Base-by-base conservation (phyloP, 2,888 invertebrate species). In the Fragum fragum region DNA sequence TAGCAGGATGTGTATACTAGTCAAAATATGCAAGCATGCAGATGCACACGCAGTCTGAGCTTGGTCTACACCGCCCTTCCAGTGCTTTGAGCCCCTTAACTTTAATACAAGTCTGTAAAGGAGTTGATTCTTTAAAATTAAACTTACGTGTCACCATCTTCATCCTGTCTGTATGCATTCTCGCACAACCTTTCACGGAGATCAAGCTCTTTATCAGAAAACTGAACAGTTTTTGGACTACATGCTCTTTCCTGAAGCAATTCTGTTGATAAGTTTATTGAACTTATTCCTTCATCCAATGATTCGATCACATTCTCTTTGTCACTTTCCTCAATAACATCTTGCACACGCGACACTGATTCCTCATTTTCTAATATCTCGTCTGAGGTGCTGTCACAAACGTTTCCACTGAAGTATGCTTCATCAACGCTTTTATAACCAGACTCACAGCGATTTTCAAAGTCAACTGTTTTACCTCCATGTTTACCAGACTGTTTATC, bases 71-170 rank as follows among this genome's bases (percentile, higher is more conserved):
- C n/a, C n/a, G n/a, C n/a, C n/a, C n/a, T n/a, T n/a, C n/a, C n/a
- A n/a, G n/a, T n/a, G n/a, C n/a, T n/a, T n/a, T n/a, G n/a, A n/a
- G n/a, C n/a, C n/a, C n/a, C n/a, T n/a, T n/a, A n/a, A n/a, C n/a
- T n/a, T n/a, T n/a, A n/a, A n/a, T n/a, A n/a, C n/a, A n/a, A n/a
- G 21, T 21, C 18, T n/a, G 53, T 7, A n/a, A 53, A 53, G 18
- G 53, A n/a, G 53, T 53, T 53, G 7, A 53, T n/a, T 16, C 11
- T 53, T 18, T 6, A 11, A 14, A 23, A 26, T 14, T 42, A 16
- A 9, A 88, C 92, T 88, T 90, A 91, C 91, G 90, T 90, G 78
- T 92, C 92, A n/a, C 92, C 92, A 78, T 92, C 92, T 73, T 88
- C 90, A 73, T 92, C 91, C 70, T 90, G 90, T 55, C 83, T 77